These are phyloP conservation scores for Zaprionus kolodkinae DNA, from an alignment of 1,140 invertebrate genomes.

Conservation along the genomic window DNA sequence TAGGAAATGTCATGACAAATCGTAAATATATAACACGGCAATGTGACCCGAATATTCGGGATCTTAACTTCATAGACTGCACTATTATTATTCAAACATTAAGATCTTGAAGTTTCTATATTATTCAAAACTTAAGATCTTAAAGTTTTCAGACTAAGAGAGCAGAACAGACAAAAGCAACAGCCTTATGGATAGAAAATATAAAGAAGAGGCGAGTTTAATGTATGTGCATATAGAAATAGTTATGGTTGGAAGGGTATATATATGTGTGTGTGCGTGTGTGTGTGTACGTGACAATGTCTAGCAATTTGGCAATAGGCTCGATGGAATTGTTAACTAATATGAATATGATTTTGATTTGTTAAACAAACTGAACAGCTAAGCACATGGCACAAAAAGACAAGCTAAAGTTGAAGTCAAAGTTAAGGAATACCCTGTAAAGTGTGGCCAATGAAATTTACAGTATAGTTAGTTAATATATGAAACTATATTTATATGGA, in stretches of 20 bases:
- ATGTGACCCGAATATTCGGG: not conserved
- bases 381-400: not conserved
- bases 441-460: not conserved
- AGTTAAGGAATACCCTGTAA: not conserved
- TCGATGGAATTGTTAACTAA: slow-evolving; percentile 24
- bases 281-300: slow-evolving; percentile 23
- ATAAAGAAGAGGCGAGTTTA: slow-evolving; percentile 1
- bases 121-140: not conserved
- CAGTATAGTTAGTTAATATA: not conserved
- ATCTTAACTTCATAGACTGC: not conserved
- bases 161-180: not conserved
- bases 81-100: not conserved
- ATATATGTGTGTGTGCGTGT: not conserved
- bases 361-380: slow-evolving; percentile 4
- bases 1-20: slow-evolving; percentile 25
- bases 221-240: slow-evolving; percentile 19
- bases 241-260: slow-evolving; percentile 15
- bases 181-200: no score
- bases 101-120: no score
- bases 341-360: slow-evolving; percentile 38
- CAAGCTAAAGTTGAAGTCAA: no score
- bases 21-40: not conserved
- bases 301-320: slow-evolving; percentile 20
- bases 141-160: no score
- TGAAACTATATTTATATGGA: not conserved